Percentiles rank a stretch among this genome's conserved stretches.
phyloP scores from a whole-genome alignment of 92 coral and sea anemone genomes.

The Actinernus sp. region DNA sequence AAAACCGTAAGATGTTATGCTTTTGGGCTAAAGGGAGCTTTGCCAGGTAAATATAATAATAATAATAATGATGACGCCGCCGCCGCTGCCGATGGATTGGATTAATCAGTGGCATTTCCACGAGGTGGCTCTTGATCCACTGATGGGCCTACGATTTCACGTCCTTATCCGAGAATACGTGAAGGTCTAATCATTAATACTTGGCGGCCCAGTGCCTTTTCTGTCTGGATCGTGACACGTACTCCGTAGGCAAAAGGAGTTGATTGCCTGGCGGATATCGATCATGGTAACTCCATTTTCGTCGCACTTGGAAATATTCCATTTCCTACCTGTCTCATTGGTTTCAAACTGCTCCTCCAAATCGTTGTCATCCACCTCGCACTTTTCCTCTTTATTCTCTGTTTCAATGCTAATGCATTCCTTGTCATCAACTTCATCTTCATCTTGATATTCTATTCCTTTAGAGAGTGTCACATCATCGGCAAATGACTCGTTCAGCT shows the following conservation, averaged over 20 bases:
- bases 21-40: slow-evolving; percentile 18
- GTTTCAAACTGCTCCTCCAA: neutral
- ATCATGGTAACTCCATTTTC: slow-evolving; percentile 4
- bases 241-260: slow-evolving; percentile 25
- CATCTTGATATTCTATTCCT: neutral
- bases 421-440: too few species aligned
- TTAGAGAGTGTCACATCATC: neutral
- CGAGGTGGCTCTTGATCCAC: too few species aligned
- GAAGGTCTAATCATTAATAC: too few species aligned
- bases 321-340: slow-evolving; percentile 2
- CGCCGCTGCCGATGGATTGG: too few species aligned
- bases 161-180: too few species aligned
- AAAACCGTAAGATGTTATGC: slow-evolving; percentile 24
- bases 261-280: slow-evolving; percentile 35
- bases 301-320: slow-evolving; percentile 15
- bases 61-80: too few species aligned
- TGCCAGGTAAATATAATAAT: slow-evolving; percentile 19
- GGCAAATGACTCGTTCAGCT: slow-evolving; percentile 4
- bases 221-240: slow-evolving; percentile 21
- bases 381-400: neutral
- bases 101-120: too few species aligned
- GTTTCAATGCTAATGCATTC: neutral
- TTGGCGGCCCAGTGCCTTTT: slow-evolving; percentile 33
- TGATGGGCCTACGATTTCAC: too few species aligned
- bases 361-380: neutral